Conservation (phyloP, 2,888 invertebrate genomes). For the Scaptomyza parva region DNA sequence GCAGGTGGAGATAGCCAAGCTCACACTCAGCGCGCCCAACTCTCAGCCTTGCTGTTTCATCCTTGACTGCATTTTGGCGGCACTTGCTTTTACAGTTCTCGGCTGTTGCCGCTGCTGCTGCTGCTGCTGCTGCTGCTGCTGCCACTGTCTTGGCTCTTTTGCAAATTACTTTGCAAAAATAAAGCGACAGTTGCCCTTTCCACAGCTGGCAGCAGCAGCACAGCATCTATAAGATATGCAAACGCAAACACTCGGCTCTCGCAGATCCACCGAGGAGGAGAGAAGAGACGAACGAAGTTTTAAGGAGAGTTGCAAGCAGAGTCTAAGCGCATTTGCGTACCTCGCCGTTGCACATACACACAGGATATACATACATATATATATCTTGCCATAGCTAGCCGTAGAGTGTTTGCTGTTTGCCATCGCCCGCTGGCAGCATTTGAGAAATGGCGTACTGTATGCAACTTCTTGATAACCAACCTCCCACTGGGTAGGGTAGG, state of each 20-base stretch:
- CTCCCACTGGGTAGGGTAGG: constrained; percentile 11
- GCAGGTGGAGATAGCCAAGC: background rate
- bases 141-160: constrained; percentile 64
- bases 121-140: constrained; percentile 1
- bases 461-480: constrained; percentile 73
- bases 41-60: constrained; percentile 60
- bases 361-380: constrained; percentile 26
- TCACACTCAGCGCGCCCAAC: constrained; percentile 17
- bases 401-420: constrained; percentile 69
- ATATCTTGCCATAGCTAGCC: constrained; percentile 16
- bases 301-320: constrained; percentile 5
- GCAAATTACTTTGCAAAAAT: constrained; percentile 81
- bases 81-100: constrained; percentile 68
- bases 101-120: constrained; percentile 43
- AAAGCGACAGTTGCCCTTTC: constrained; percentile 64
- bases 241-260: constrained; percentile 51
- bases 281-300: background rate
- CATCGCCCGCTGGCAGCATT: constrained; percentile 46
- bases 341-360: constrained; percentile 36
- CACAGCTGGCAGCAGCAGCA: constrained; percentile 21
- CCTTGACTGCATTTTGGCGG: constrained; percentile 78
- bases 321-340: constrained; percentile 45
- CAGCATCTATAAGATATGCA: constrained; percentile 52
- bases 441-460: constrained; percentile 56
- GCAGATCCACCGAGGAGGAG: no score